Conservation (phyloP, 1,140 invertebrate genomes). For the Trichonephila clavipes region DNA sequence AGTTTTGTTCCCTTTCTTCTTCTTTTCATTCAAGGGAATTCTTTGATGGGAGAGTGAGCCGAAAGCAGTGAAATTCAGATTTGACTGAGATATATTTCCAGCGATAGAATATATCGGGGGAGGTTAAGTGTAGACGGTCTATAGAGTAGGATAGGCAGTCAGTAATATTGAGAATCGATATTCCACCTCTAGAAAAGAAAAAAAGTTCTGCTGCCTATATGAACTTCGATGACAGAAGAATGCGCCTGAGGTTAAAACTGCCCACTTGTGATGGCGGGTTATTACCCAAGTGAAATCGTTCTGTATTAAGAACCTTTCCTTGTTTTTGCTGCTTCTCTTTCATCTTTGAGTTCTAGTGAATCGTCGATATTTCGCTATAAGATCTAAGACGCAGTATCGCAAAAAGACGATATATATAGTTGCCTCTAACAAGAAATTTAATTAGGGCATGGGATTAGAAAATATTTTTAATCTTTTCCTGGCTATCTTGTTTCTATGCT, state of each 20-base stretch:
- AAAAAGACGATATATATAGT: neutral
- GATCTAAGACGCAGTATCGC: neutral
- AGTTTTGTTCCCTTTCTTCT: slow-evolving; percentile 6
- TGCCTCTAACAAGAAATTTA: neutral
- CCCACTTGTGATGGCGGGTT: slow-evolving; percentile 41
- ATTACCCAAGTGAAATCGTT: slow-evolving; percentile 43
- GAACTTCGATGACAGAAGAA: slow-evolving; percentile 37
- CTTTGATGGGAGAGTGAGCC: slow-evolving; percentile 16
- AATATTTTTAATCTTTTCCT: no score
- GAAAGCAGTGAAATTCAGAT: slow-evolving; percentile 62
- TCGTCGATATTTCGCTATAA: neutral
- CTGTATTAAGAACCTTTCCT: slow-evolving; percentile 25
- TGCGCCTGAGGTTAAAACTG: slow-evolving; percentile 60
- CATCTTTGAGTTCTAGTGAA: neutral
- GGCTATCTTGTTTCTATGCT: no score
- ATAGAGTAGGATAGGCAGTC: slow-evolving; percentile 39
- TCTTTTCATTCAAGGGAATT: neutral
- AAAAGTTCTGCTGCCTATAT: neutral
- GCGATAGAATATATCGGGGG: neutral
- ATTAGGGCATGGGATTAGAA: neutral
- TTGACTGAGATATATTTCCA: slow-evolving; percentile 43
- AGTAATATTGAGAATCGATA: slow-evolving; percentile 67
- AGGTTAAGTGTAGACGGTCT: slow-evolving; percentile 40
- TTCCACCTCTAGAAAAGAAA: slow-evolving; percentile 4
- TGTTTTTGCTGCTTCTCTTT: neutral